Conservation (phyloP, 2,888 invertebrate genomes). For the Plebejus anna region DNA sequence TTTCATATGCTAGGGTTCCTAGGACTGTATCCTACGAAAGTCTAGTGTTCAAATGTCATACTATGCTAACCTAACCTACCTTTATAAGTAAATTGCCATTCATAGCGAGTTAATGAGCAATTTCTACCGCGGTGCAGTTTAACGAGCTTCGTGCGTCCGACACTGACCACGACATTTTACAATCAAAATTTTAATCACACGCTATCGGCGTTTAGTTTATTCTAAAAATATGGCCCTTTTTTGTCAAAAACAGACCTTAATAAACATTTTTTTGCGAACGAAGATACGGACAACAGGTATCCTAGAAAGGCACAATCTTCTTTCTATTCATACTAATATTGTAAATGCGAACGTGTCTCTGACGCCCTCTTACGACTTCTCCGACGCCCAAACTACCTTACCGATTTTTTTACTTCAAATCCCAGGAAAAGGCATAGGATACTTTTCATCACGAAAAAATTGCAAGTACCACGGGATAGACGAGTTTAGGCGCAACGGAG, state of each 20-base stretch:
- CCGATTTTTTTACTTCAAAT: too few species aligned
- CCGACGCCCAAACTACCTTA: too few species aligned
- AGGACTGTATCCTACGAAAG: not conserved
- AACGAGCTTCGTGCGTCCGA: not conserved
- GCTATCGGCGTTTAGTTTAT: not conserved
- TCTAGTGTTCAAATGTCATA: not conserved
- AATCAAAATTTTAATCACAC: conserved; percentile 4
- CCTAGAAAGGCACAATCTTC: not conserved
- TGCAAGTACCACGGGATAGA: too few species aligned
- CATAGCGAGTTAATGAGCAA: conserved; percentile 6
- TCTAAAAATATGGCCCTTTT: not conserved
- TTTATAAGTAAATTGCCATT: not conserved
- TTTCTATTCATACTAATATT: too few species aligned
- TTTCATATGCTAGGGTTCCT: too few species aligned
- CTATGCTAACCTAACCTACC: not conserved
- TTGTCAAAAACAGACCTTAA: not conserved
- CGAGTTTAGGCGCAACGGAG: too few species aligned
- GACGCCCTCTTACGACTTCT: too few species aligned
- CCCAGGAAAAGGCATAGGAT: too few species aligned
- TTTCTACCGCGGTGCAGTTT: not conserved
- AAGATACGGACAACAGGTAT: too few species aligned
- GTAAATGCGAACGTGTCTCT: too few species aligned
- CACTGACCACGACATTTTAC: not conserved
- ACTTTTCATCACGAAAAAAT: too few species aligned
- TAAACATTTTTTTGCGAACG: not conserved